Evolutionary conservation across 2,113 vertebrate species (phyloP), one percentile per base, ranked within the genome.

Genomic region (Chionis minor): DNA sequence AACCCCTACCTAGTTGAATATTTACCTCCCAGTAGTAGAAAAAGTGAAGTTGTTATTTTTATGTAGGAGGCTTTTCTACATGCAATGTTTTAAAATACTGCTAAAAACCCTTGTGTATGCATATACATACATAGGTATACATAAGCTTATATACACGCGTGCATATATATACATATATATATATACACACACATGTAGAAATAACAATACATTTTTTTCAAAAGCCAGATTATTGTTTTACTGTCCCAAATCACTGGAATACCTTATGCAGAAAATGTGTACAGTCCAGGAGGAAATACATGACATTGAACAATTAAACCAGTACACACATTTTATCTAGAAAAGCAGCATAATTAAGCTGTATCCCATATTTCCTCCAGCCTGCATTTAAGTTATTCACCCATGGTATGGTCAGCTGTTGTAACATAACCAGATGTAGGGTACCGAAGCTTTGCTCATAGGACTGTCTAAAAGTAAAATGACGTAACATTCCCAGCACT

Each of bases 51-150:
- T 38, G 6, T 19, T 61, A 5, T 44, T 65, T 81, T 93, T 30
- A 61, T 2, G 12, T 17, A 51, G 14, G 2, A 49, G 3, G 11
- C 23, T 51, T 51, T 51, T 51, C 49, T 51, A 54, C 24, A 40
- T 3, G 3, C 8, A 69, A 61, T 7, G 13, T 65, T 40, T 14
- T 40, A 77, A 94, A 79, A 56, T 2, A 23, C 1, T 42, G 14
- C 33, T 62, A 2, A n/a, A 15, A 40, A 66, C 2, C 0, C 0
- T 8, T 44, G 20, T 21, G 16, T 24, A 20, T 22, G 12, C 7
- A 27, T 12, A 56, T 22, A 40, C 1, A 47, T 19, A 45, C 1
- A 17, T 14, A 72, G 30, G 12, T 19, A 32, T 28, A 19, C 5
- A 9, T 18, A 40, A 9, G 30, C 42, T 80, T 49, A 22, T 22